Percentiles rank a stretch among this genome's conserved stretches.
phyloP scores from a whole-genome alignment of 2,888 invertebrate genomes.

The Mesochorus sp. region DNA sequence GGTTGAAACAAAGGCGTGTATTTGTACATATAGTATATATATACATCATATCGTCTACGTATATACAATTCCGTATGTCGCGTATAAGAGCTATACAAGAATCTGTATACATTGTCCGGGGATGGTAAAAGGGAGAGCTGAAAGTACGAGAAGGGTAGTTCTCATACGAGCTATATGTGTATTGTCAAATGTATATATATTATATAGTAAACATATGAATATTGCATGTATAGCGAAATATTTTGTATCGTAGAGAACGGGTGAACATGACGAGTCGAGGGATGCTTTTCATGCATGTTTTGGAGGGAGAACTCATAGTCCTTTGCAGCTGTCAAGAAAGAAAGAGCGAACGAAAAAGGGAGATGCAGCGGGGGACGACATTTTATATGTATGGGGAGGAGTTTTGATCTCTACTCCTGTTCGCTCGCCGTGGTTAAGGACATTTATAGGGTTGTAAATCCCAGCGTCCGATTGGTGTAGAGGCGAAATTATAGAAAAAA shows the following conservation, averaged over 20 bases:
- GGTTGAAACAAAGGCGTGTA: background rate
- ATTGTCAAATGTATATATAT: background rate
- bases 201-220: constrained; percentile 29
- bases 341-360: background rate
- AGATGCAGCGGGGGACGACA: background rate
- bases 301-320: background rate
- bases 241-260: constrained; percentile 50
- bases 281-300: constrained; percentile 1
- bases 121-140: constrained; percentile 29
- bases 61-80: background rate
- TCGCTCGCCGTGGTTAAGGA: background rate
- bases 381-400: background rate
- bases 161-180: constrained; percentile 1
- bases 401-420: constrained; percentile 19
- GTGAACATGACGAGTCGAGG: constrained; percentile 47
- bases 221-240: constrained; percentile 47
- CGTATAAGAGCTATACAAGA: background rate
- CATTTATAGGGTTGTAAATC: background rate
- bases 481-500: background rate
- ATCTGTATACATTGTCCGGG: constrained; percentile 21
- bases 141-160: constrained; percentile 43
- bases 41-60: background rate
- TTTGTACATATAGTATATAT: background rate
- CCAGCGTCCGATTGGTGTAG: constrained; percentile 8
- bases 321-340: background rate